A percentile compares a stretch with the other conserved stretches of the same genome.
Evolutionary conservation across 2,888 invertebrate genomes (phyloP).

Genomic region (Drosophila subsilvestris): DNA sequence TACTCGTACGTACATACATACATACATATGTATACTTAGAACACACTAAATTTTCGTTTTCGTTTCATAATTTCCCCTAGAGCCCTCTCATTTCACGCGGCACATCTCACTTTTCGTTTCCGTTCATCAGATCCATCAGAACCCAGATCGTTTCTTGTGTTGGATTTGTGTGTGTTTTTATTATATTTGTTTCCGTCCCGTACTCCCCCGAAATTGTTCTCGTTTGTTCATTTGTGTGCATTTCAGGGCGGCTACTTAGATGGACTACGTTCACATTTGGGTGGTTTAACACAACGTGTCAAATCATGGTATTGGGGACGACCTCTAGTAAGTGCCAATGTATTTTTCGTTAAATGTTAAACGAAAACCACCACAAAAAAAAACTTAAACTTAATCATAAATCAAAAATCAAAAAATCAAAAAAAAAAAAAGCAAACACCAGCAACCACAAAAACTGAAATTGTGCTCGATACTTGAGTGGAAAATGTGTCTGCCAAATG

Average conservation of each 20-base stretch:
- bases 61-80: conserved; percentile 25
- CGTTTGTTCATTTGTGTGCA: conserved; percentile 83
- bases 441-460: conserved; percentile 59
- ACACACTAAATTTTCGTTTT: conserved; percentile 26
- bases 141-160: conserved; percentile 28
- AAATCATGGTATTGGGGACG: conserved; percentile 99
- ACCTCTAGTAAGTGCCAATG: conserved; percentile 94
- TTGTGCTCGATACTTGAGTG: conserved; percentile 54
- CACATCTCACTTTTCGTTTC: conserved; percentile 25
- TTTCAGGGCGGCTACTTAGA: conserved; percentile 96
- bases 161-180: conserved; percentile 34
- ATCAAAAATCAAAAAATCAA: conserved; percentile 35
- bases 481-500: conserved; percentile 58
- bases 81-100: conserved; percentile 27
- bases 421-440: conserved; percentile 44
- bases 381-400: conserved; percentile 49
- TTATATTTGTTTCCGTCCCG: conserved; percentile 47
- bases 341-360: conserved; percentile 82
- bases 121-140: conserved; percentile 28
- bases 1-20: too few relatives aligned
- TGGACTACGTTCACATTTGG: conserved; percentile 96
- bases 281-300: conserved; percentile 98
- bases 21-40: too few relatives aligned
- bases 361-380: conserved; percentile 47
- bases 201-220: conserved; percentile 79